Conservation (phyloP, 2,797 vertebrate species). For the Phyllotis vaccarum region DNA sequence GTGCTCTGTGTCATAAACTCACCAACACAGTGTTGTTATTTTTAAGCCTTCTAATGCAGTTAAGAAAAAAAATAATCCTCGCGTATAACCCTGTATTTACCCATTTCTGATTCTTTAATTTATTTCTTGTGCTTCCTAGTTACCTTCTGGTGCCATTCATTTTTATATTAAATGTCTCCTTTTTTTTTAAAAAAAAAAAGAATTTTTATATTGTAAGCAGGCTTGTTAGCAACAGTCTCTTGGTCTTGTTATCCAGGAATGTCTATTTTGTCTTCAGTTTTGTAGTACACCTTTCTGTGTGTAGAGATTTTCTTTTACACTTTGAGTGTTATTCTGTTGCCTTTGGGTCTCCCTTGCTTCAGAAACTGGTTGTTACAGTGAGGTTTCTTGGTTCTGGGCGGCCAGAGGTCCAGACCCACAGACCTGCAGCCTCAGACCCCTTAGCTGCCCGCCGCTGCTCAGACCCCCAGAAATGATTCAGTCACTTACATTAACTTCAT, state of each 20-base stretch:
- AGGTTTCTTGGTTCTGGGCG: no score
- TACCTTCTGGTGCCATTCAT: constrained; percentile 34
- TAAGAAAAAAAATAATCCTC: constrained; percentile 18
- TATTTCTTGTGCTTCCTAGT: constrained; percentile 13
- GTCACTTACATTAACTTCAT: no score
- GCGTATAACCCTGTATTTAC: background rate
- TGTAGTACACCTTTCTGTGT: constrained; percentile 46
- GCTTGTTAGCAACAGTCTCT: constrained; percentile 4
- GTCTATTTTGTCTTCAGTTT: constrained; percentile 43
- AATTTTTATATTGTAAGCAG: constrained; percentile 26
- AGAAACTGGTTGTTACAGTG: background rate
- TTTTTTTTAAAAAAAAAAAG: background rate
- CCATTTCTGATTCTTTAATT: constrained; percentile 8
- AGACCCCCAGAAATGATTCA: no score
- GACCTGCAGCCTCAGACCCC: no score
- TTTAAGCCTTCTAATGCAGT: background rate
- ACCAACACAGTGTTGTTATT: background rate
- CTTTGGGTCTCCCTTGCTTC: constrained; percentile 10
- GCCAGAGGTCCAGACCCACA: no score
- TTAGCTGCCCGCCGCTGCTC: no score
- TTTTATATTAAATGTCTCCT: constrained; percentile 34
- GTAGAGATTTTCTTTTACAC: constrained; percentile 5
- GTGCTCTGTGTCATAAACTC: background rate
- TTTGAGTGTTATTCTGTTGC: background rate
- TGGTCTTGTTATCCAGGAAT: constrained; percentile 13